These are phyloP conservation scores for Bos taurus DNA, from an alignment of 2,113 vertebrate genomes.

Conservation along the genomic window DNA sequence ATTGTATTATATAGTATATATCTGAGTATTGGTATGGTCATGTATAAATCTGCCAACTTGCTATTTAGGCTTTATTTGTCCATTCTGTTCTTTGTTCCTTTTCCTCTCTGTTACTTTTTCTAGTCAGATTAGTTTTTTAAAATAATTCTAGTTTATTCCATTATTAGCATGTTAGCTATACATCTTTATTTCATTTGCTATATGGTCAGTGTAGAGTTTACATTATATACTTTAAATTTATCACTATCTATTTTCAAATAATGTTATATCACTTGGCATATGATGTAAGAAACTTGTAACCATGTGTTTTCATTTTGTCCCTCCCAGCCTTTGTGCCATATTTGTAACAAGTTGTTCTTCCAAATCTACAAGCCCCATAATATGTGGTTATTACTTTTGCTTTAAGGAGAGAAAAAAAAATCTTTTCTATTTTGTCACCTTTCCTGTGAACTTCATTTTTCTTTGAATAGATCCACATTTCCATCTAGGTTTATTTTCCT, in stretches of 20 bases:
- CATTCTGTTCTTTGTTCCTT: not conserved
- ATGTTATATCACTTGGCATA: not conserved
- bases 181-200: conserved; percentile 3
- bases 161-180: not conserved
- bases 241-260: not conserved
- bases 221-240: not conserved
- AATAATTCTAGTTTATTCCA: not conserved
- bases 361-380: not conserved
- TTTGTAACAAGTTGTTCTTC: not conserved
- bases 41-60: not conserved
- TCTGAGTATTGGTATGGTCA: not conserved
- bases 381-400: not conserved
- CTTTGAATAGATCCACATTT: not conserved
- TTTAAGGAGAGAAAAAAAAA: not conserved
- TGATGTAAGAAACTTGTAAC: not conserved
- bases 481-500: not conserved
- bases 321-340: not conserved
- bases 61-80: not conserved
- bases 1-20: not conserved
- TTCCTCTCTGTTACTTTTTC: not conserved
- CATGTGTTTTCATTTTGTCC: not conserved
- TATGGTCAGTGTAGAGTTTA: not conserved
- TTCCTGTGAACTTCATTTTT: conserved; percentile 5
- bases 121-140: not conserved
- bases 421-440: not conserved